phyloP scores from a whole-genome alignment of 2,888 invertebrate species.

The Dynastes tityus region DNA sequence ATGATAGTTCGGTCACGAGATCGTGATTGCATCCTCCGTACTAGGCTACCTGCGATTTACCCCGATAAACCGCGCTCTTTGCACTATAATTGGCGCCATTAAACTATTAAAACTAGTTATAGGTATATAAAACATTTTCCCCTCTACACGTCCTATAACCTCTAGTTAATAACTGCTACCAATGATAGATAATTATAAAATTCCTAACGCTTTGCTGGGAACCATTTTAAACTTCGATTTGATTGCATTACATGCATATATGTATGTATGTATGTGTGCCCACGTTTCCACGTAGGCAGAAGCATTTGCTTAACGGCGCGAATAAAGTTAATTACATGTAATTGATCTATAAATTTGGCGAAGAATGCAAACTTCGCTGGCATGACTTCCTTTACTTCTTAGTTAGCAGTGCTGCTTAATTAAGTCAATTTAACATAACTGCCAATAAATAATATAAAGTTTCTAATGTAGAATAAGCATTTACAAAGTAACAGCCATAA shows the following conservation, averaged over 20 bases:
- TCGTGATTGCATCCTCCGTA: constrained; percentile 61
- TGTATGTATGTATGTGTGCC: neutral
- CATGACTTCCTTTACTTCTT: no score
- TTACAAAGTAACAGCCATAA: no score
- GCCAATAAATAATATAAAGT: no score
- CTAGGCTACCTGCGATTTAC: constrained; percentile 58
- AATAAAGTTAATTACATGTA: constrained; percentile 14
- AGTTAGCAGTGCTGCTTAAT: no score
- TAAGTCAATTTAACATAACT: no score
- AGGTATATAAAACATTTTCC: constrained; percentile 58
- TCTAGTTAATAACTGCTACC: constrained; percentile 58
- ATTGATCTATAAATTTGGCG: constrained; percentile 20
- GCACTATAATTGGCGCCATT: constrained; percentile 64
- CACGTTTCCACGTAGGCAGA: neutral
- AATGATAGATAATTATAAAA: constrained; percentile 57
- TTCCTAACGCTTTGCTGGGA: constrained; percentile 12
- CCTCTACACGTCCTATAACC: constrained; percentile 48
- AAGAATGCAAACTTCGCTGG: no score
- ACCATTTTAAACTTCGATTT: constrained; percentile 16
- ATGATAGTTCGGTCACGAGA: constrained; percentile 61
- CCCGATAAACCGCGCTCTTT: constrained; percentile 61
- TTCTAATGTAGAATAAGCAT: no score
- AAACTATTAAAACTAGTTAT: constrained; percentile 62
- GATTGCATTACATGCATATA: constrained; percentile 17
- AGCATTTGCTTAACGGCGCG: neutral